Evolutionary conservation across 1,140 invertebrate genomes (phyloP).

Genomic region (Solenopsis invicta): DNA sequence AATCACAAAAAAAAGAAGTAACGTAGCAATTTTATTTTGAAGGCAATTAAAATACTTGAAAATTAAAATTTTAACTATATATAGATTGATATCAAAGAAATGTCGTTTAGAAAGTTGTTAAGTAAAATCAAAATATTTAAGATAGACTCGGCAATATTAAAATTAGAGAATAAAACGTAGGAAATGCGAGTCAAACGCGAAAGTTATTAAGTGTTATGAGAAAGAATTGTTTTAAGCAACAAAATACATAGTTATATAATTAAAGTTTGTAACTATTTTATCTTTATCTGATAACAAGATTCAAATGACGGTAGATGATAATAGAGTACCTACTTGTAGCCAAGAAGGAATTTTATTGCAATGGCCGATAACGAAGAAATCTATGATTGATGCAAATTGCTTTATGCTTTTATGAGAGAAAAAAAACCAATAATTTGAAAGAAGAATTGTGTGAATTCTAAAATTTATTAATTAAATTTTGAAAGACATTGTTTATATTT

Average conservation of each 20-base stretch:
- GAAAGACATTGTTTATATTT: background rate
- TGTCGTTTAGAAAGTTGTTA: background rate
- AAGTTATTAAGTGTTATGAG: no score
- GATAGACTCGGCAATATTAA: no score
- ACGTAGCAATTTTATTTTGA: background rate
- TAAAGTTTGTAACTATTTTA: slow-evolving; percentile 32
- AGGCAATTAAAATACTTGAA: background rate
- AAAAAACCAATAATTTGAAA: background rate
- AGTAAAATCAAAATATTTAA: no score
- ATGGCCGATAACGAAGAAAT: slow-evolving; percentile 45
- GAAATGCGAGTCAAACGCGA: no score
- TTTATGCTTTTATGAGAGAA: background rate
- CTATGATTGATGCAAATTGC: background rate
- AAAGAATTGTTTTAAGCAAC: background rate
- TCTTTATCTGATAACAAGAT: slow-evolving; percentile 43
- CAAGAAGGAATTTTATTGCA: slow-evolving; percentile 36
- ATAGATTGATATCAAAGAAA: background rate
- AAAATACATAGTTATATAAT: background rate
- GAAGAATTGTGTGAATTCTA: background rate
- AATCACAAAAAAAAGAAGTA: background rate
- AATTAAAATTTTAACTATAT: background rate
- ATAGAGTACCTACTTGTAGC: slow-evolving; percentile 7
- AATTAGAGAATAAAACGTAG: no score
- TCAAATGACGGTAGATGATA: slow-evolving; percentile 26
- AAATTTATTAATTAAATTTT: background rate